Evolutionary conservation across 2,113 vertebrate genomes (phyloP).

Genomic region (Empidonax alnorum): DNA sequence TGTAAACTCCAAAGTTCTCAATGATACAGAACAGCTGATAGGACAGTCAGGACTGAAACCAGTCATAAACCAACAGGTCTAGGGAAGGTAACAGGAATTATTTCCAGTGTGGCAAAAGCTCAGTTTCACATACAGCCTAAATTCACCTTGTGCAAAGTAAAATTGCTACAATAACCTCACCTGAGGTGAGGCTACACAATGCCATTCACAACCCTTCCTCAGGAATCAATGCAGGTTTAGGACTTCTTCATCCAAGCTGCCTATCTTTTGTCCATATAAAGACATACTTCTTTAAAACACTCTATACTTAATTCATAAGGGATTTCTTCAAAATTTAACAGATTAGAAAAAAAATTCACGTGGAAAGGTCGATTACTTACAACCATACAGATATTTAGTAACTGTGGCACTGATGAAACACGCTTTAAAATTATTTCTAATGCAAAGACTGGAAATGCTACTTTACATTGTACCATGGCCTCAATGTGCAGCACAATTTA

Average conservation of each 20-base stretch:
- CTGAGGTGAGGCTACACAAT: not conserved
- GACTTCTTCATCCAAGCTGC: not conserved
- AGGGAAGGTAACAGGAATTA: not conserved
- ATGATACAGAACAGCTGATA: not conserved
- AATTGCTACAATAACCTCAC: not conserved
- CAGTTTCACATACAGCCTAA: not conserved
- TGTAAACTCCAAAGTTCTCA: not conserved
- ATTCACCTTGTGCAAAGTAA: not conserved
- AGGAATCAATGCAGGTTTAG: not conserved
- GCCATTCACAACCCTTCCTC: not conserved
- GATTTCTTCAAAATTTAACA: not conserved
- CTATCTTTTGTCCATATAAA: not conserved
- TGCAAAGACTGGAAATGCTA: not conserved
- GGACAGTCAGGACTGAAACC: not conserved
- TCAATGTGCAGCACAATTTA: not conserved
- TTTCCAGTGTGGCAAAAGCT: not conserved
- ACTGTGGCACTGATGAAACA: not conserved
- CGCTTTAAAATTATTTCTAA: not conserved
- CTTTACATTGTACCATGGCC: not conserved
- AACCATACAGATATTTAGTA: not conserved
- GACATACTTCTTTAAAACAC: not conserved
- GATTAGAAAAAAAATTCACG: accelerated
- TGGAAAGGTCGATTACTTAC: not conserved
- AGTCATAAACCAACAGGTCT: not conserved
- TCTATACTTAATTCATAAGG: not conserved